Percentiles rank a stretch among this genome's conserved stretches.
Conservation (phyloP, 2,888 invertebrate species). For the Biston stratarius region DNA sequence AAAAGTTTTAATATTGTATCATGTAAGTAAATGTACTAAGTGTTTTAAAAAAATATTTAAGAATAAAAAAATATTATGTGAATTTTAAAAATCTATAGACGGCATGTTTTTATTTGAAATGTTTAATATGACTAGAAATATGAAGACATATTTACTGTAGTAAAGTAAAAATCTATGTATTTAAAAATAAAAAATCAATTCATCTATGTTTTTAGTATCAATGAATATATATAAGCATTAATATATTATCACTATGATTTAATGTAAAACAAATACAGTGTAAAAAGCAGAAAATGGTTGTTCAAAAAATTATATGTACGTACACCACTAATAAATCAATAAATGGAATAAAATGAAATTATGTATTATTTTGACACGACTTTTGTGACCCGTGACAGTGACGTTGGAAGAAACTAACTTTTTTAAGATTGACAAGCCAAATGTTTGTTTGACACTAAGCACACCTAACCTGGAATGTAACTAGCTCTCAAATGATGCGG, state of each 20-base stretch:
- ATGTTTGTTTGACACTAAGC: too few relatives aligned
- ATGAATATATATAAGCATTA: constrained; percentile 54
- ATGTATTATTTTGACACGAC: constrained; percentile 21
- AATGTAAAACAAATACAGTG: constrained; percentile 42
- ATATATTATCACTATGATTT: constrained; percentile 42
- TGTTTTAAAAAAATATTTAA: constrained; percentile 68
- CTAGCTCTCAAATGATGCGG: too few relatives aligned
- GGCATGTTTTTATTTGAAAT: constrained; percentile 55
- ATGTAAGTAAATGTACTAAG: constrained; percentile 71
- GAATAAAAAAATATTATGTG: constrained; percentile 41
- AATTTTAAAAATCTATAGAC: constrained; percentile 61
- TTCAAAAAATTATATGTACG: constrained; percentile 65
- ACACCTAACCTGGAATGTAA: too few relatives aligned
- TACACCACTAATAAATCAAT: constrained; percentile 70
- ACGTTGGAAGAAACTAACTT: too few relatives aligned
- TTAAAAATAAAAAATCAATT: constrained; percentile 57
- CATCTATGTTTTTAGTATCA: constrained; percentile 62
- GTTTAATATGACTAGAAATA: constrained; percentile 61
- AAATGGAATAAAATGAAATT: constrained; percentile 57
- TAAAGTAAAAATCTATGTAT: constrained; percentile 61
- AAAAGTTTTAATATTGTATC: constrained; percentile 59
- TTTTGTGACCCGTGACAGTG: too few relatives aligned
- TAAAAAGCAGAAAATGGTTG: constrained; percentile 58
- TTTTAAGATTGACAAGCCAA: too few relatives aligned
- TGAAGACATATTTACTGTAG: constrained; percentile 72